Evolutionary conservation across 1,140 invertebrate species (phyloP).

Genomic region (Oedothorax gibbosus): DNA sequence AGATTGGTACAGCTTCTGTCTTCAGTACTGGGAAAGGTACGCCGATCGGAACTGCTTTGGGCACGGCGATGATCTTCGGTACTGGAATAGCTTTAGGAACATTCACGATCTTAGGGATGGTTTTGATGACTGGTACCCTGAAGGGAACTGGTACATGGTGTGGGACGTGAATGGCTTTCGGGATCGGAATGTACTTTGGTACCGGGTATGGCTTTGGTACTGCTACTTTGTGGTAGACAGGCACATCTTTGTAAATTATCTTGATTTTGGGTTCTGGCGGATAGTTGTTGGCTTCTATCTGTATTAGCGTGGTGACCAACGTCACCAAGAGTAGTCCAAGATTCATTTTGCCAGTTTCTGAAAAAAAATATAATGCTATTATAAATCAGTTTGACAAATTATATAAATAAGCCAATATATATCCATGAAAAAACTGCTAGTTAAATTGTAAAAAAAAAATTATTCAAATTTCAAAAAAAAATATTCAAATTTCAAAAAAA

Average conservation of each 20-base stretch:
- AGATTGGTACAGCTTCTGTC: conserved; percentile 64
- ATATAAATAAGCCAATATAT: no score
- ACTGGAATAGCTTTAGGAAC: conserved; percentile 64
- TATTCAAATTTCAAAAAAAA: no score
- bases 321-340: no score
- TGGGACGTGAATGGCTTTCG: conserved; percentile 64
- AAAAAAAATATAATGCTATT: no score
- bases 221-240: conserved; percentile 65
- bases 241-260: conserved; percentile 59
- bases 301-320: no score
- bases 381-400: no score
- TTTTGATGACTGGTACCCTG: conserved; percentile 63
- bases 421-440: no score
- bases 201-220: conserved; percentile 65
- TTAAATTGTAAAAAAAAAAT: no score
- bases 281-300: conserved; percentile 48
- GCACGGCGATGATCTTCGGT: conserved; percentile 65
- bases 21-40: conserved; percentile 65
- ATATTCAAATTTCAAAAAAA: no score
- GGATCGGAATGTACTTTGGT: conserved; percentile 63
- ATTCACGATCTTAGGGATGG: conserved; percentile 64
- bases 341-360: no score
- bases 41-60: conserved; percentile 64
- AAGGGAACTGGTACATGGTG: conserved; percentile 64
- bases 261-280: conserved; percentile 46